Conservation (phyloP, 2,113 vertebrate species). For the Gavialis gangeticus region DNA sequence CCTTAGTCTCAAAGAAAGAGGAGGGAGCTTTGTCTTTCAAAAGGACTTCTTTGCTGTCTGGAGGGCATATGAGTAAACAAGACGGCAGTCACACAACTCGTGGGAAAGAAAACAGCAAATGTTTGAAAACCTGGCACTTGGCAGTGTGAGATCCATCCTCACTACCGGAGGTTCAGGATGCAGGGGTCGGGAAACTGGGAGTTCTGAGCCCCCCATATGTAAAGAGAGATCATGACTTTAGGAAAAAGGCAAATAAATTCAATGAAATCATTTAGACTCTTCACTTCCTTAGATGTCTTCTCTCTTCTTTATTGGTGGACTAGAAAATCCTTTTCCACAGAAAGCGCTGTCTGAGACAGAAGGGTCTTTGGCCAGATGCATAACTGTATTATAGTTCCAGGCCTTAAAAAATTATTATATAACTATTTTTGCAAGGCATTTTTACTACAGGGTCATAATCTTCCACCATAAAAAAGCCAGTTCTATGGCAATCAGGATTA, state of each 20-base stretch:
- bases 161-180: neutral
- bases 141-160: neutral
- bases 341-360: neutral
- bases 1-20: rapidly evolving
- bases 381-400: neutral
- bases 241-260: constrained; percentile 13
- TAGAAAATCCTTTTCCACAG: neutral
- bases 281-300: neutral
- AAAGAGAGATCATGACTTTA: neutral
- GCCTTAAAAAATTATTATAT: neutral
- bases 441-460: neutral
- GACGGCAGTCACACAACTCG: neutral
- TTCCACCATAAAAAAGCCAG: neutral
- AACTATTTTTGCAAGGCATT: constrained; percentile 5
- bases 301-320: neutral
- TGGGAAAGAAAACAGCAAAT: constrained; percentile 69
- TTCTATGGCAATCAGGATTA: neutral
- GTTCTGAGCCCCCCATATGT: neutral
- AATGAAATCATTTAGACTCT: neutral
- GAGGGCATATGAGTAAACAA: constrained; percentile 55
- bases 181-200: neutral
- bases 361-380: neutral
- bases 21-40: neutral
- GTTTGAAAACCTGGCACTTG: constrained; percentile 8
- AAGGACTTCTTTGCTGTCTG: constrained; percentile 25